Base-by-base conservation (phyloP, 2,797 vertebrate species). In the Hippoglossus hippoglossus region DNA sequence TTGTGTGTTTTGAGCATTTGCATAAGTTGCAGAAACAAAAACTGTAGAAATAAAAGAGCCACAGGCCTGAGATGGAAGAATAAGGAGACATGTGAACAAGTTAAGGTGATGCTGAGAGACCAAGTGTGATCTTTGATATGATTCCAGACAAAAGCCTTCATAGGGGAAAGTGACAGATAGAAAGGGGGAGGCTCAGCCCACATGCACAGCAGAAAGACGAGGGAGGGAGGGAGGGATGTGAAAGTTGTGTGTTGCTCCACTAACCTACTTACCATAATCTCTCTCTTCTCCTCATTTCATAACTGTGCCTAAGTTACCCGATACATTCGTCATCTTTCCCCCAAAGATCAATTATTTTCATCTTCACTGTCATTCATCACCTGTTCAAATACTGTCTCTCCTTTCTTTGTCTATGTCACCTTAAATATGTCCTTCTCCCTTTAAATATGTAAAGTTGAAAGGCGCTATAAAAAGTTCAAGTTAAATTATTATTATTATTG, bases 191-290 rank as follows among this genome's bases (percentile, higher is more conserved):
- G 61, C 49, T 73, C 53, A 84, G 47, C 36, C 63, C 58, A 56
- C 86, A 89, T 87, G 85, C 72, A 80, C 77, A 16, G 12, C 71
- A 67, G 69, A 74, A 61, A 67, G 64, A 64, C 26, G 1, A 55
- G 77, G 53, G 75, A 79, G 87, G 85, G 81, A 80, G 87, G 86
- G 85, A 87, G 86, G 87, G 82, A 77, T 82, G 81, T 83, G 82
- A 84, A 88, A 75, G 85, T 86, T 71, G 78, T 75, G 77, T 75
- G 81, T 81, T 92, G 94, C 80, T 93, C 94, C 77, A 95, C 93
- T 95, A 94, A 95, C 94, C 94, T 91, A 94, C 89, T 95, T 94
- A 91, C 87, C 75, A 87, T 94, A 94, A 93, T 93, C 92, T 84
- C 87, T 72, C 75, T 72, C 86, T 87, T 89, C 90, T 91, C 71